phyloP scores from a whole-genome alignment of 2,113 vertebrate species.

The Prochilodus magdalenae region DNA sequence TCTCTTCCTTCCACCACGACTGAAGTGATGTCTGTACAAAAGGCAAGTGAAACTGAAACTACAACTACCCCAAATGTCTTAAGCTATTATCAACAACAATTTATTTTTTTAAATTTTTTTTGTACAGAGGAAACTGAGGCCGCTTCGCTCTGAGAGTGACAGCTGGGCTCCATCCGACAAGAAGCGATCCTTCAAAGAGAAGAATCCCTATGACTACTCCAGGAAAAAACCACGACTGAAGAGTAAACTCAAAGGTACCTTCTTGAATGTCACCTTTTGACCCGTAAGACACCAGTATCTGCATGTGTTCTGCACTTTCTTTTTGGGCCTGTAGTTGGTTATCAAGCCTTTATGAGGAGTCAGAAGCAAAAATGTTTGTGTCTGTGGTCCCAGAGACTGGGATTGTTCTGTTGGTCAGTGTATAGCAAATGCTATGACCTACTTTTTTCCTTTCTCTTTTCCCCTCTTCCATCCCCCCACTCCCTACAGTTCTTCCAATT shows the following conservation, averaged over 20 bases:
- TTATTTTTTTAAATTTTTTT: no score
- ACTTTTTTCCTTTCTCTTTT: background rate
- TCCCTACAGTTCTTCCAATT: slow-evolving; percentile 71
- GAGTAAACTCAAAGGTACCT: slow-evolving; percentile 49
- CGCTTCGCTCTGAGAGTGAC: slow-evolving; percentile 24
- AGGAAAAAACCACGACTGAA: slow-evolving; percentile 51
- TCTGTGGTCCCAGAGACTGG: no score
- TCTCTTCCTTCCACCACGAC: slow-evolving; percentile 33
- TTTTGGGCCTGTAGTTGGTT: background rate
- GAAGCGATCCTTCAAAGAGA: background rate
- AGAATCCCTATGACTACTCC: slow-evolving; percentile 37
- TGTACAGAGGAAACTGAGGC: slow-evolving; percentile 33
- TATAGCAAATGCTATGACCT: no score
- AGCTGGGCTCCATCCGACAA: background rate
- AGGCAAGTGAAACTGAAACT: slow-evolving; percentile 23
- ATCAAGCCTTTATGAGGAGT: no score
- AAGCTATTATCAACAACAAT: background rate
- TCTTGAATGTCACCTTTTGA: no score
- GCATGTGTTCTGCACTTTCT: no score
- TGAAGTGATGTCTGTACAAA: slow-evolving; percentile 22
- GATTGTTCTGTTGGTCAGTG: no score
- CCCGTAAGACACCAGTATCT: no score
- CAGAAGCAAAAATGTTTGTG: background rate
- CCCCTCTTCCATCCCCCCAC: no score
- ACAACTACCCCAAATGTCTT: background rate